Evolutionary conservation across 2,888 invertebrate species (phyloP), one percentile per base, ranked within the genome.

Genomic region (Drosophila nr. fundita): DNA sequence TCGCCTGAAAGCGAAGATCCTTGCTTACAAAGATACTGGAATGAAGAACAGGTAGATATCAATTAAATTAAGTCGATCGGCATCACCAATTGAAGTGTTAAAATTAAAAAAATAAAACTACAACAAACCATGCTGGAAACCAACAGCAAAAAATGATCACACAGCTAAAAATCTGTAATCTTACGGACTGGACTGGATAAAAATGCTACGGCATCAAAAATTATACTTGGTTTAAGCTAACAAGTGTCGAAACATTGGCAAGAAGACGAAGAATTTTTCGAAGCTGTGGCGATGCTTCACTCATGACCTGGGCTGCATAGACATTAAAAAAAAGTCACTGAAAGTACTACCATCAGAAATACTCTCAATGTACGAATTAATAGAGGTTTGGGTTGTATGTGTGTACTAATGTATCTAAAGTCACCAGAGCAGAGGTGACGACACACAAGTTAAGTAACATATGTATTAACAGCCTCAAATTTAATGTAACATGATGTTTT

Each of bases 401-500:
- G 45, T 21, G 4, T 4, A 8, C 21, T 21, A 45, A 45, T 7
- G 21, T 7, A 21, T 13, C 13, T 13, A 45, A 45, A 45, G 36
- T 15, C n/a, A 13, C 15, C 32, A 32, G 36, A n/a, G n/a, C 13
- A 11, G 29, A 13, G 32, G 15, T 48, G 13, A 50, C 29, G 32
- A 15, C 45, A 6, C n/a, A 11, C 21, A 53, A 30, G 61, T 15
- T 45, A 49, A 59, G 34, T 59, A 21, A 42, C 27, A 32, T 15
- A 54, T 49, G 32, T 54, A 67, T 66, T 42, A 36, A 55, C n/a
- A 42, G 53, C 18, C 29, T 53, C 38, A 27, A 34, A 40, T 49
- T 30, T 6, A 58, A 57, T 38, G 42, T 27, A 13, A 18, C 36
- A 59, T 38, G 64, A 18, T n/a, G 21, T 50, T n/a, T 36, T 24